These are phyloP conservation scores for Ooceraea biroi DNA, from an alignment of 1,140 invertebrate genomes.

Conservation along the genomic window DNA sequence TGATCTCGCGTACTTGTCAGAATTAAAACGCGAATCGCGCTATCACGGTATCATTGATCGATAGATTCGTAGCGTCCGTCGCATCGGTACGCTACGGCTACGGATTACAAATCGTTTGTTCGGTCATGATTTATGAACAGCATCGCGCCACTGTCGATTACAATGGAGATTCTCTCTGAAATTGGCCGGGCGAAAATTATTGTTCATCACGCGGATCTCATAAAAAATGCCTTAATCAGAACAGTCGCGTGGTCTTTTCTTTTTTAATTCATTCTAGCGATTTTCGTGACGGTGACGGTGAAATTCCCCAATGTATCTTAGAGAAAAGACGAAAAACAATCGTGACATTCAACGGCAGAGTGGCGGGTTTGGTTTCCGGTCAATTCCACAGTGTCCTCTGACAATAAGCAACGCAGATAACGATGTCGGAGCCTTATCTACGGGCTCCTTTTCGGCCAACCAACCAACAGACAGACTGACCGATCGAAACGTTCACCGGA, in stretches of 20 bases:
- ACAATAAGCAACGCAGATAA: constrained; percentile 71
- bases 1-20: constrained; percentile 24
- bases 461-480: constrained; percentile 7
- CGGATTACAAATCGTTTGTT: constrained; percentile 58
- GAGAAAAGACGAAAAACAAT: constrained; percentile 50
- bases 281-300: not conserved
- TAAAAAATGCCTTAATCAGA: constrained; percentile 57
- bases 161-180: constrained; percentile 46
- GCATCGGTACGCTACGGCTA: constrained; percentile 38
- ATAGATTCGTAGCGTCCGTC: constrained; percentile 53
- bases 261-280: not conserved
- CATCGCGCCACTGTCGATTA: constrained; percentile 21
- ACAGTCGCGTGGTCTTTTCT: not conserved
- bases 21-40: constrained; percentile 52
- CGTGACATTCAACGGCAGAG: constrained; percentile 43
- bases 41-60: constrained; percentile 51
- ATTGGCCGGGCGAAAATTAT: constrained; percentile 65
- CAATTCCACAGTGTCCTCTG: constrained; percentile 45
- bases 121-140: constrained; percentile 67
- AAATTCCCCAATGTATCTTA: constrained; percentile 14
- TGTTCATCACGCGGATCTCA: constrained; percentile 32
- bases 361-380: constrained; percentile 40
- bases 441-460: constrained; percentile 13
- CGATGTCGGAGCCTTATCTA: constrained; percentile 46
- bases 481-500: constrained; percentile 58